phyloP scores from a whole-genome alignment of 2,888 invertebrate genomes.

The Rhagonycha fulva region DNA sequence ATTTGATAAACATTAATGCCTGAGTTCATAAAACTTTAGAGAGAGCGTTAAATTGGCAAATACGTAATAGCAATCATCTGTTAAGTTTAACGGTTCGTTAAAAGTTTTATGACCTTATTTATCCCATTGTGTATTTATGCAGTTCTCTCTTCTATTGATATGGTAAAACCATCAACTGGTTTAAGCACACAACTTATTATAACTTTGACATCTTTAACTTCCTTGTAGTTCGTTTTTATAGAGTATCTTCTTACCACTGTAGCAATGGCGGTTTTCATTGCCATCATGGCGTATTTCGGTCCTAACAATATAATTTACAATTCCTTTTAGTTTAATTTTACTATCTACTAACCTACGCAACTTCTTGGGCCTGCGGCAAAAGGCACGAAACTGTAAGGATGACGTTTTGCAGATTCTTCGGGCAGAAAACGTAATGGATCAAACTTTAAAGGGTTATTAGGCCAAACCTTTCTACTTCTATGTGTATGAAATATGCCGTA shows the following conservation, averaged over 20 bases:
- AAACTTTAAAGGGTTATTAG: conserved; percentile 8
- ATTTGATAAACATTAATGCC: too few species aligned
- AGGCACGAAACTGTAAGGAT: conserved; percentile 1
- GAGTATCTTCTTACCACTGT: neutral
- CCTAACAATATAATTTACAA: neutral
- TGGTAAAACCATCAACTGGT: neutral
- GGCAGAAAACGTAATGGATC: conserved; percentile 14
- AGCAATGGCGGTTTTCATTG: neutral
- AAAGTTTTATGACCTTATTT: too few species aligned
- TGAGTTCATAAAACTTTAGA: too few species aligned
- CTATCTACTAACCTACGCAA: neutral
- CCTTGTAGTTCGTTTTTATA: neutral
- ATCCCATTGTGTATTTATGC: neutral
- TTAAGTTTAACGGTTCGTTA: too few species aligned
- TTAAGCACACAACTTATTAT: neutral
- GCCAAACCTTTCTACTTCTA: neutral
- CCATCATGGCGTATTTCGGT: neutral
- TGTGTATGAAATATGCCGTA: neutral
- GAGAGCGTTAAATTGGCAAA: too few species aligned
- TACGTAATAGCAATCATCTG: too few species aligned
- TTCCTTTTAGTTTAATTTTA: neutral
- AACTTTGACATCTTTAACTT: neutral
- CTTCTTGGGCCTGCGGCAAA: neutral
- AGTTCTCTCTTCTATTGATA: neutral
- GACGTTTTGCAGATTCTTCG: conserved; percentile 7